phyloP scores from a whole-genome alignment of 1,140 invertebrate species.

The Scylla paramamosain region DNA sequence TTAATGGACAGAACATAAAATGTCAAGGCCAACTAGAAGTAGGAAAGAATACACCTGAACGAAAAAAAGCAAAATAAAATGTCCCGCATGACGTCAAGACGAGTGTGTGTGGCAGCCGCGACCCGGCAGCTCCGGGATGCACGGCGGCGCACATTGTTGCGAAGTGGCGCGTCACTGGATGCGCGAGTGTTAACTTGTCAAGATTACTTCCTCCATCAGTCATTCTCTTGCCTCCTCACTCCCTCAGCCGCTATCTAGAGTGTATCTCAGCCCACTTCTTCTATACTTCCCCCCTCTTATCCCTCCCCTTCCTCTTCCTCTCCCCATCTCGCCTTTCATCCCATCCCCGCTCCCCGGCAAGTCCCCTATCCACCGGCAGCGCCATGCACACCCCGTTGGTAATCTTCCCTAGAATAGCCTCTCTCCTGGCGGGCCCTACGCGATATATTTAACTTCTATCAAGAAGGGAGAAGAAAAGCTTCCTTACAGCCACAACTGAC shows the following conservation, averaged over 20 bases:
- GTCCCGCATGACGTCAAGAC: not conserved
- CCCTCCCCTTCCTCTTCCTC: not conserved
- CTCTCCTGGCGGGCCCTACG: not conserved
- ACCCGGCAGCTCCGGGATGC: not conserved
- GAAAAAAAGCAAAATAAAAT: not conserved
- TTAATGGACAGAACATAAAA: not conserved
- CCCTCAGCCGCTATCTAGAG: not conserved
- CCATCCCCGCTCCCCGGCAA: not conserved
- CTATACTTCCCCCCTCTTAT: not conserved
- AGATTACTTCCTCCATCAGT: not conserved
- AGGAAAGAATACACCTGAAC: not conserved
- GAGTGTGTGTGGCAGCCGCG: too few species aligned
- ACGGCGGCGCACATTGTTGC: not conserved
- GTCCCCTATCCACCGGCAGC: not conserved
- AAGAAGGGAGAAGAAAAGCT: not conserved
- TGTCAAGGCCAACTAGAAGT: not conserved
- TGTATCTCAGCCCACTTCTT: not conserved
- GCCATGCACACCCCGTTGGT: not conserved
- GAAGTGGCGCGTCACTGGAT: too few species aligned
- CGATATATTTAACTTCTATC: not conserved
- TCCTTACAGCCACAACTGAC: not conserved
- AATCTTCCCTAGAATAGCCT: constrained; percentile 22
- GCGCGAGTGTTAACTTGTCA: not conserved
- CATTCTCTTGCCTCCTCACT: not conserved
- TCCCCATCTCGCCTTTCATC: not conserved